Base-by-base conservation (phyloP, 2,888 invertebrate genomes). In the Cyaniris semiargus region DNA sequence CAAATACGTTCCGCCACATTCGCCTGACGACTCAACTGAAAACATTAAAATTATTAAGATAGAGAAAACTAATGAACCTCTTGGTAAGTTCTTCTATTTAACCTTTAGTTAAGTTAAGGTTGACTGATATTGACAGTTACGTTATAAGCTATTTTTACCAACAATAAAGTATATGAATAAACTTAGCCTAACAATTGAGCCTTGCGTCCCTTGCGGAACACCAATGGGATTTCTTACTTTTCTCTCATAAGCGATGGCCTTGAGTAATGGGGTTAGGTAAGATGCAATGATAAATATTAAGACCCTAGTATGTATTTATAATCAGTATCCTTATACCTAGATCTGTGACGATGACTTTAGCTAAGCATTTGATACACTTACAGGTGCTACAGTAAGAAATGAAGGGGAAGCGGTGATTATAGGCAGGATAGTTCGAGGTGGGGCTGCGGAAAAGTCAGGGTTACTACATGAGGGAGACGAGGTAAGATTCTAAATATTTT, bases 381-480 rank as follows among this genome's bases (percentile, higher is more conserved):
- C 83, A 94, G 94, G 97, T 86, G 97, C 97, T 85, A 97, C 97
- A 23, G 96, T 97, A 78, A 94, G 98, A 82, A 99, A 99, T 86
- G 99, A 99, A 88, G 98, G 98, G 0, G 98, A 99, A 83, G 97
- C 98, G 53, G 98, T 99, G 70, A 97, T 99, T 76, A 98, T 99
- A 83, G 99, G 98, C 70, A 96, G 99, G 85, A 98, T 99, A 85
- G 99, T 99, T 48, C 96, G 98, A 81, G 99, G 99, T 0, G 99
- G 99, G 0, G 98, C 98, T 1, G 99, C 99, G 3, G 99, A 99
- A 87, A 98, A 98, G 90, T 98, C 98, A 76, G 98, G 98, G 1
- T 94, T 99, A 13, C 94, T 99, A 77, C 98, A 98, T 87, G 99
- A 99, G 91, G 99, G 99, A 78, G 99, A 99, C 88, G 99, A 99